Percentiles rank a stretch among this genome's conserved stretches.
These are phyloP conservation scores for Nomada fabriciana DNA, from an alignment of 2,888 invertebrate species.

Conservation along the genomic window DNA sequence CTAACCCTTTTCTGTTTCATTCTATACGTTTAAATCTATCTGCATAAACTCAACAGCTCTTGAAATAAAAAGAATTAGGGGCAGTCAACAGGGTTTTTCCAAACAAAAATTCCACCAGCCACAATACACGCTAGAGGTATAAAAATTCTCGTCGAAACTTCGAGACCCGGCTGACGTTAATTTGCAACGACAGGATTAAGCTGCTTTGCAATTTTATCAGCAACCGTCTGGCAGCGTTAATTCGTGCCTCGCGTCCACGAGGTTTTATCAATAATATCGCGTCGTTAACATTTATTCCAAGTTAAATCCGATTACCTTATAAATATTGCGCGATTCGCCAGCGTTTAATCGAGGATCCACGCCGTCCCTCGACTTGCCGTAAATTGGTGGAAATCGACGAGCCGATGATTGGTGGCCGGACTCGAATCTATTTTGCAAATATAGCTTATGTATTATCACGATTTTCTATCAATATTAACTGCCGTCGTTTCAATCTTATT, in stretches of 20 bases:
- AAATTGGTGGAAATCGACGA: constrained; percentile 17
- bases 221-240: constrained; percentile 20
- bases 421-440: not conserved
- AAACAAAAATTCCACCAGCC: too few species aligned
- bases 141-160: not conserved
- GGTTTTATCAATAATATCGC: constrained; percentile 53
- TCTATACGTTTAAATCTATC: not conserved
- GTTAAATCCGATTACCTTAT: constrained; percentile 48
- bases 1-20: constrained; percentile 12
- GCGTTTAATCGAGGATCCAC: constrained; percentile 16
- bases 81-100: too few species aligned
- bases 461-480: not conserved
- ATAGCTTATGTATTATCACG: not conserved
- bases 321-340: constrained; percentile 20
- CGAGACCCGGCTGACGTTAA: constrained; percentile 31
- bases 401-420: not conserved
- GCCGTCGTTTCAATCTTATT: too few species aligned
- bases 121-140: too few species aligned
- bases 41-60: not conserved
- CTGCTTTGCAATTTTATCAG: constrained; percentile 54
- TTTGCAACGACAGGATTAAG: constrained; percentile 44
- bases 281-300: constrained; percentile 40
- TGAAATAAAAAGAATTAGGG: too few species aligned
- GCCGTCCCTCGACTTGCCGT: not conserved
- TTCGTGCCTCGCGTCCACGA: not conserved